Conservation (phyloP, 2,888 invertebrate genomes). For the Andrena chrysosceles region DNA sequence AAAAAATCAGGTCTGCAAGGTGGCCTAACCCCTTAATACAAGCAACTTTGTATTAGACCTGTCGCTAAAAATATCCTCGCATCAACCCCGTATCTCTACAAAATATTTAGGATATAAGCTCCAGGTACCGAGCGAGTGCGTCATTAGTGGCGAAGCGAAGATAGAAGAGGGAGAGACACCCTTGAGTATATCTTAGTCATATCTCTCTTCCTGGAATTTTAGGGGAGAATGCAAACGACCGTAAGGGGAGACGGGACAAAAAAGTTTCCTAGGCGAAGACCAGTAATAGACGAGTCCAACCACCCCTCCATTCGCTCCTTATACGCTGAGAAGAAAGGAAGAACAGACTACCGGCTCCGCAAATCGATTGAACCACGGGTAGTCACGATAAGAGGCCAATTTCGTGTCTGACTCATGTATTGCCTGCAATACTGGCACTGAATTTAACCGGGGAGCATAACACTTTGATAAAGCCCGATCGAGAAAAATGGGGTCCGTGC, state of each 20-base stretch:
- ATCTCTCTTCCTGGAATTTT: conserved; percentile 71
- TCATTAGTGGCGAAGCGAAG: conserved; percentile 44
- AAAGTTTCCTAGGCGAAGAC: conserved; percentile 58
- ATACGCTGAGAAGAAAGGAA: conserved; percentile 27
- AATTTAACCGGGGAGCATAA: conserved; percentile 52
- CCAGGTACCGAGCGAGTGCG: conserved; percentile 7
- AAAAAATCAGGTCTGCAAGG: too few species aligned
- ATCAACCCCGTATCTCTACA: neutral
- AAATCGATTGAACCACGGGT: conserved; percentile 57
- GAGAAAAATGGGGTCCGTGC: conserved; percentile 9
- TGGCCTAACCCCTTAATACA: too few species aligned
- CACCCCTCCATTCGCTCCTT: conserved; percentile 45
- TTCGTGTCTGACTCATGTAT: conserved; percentile 67
- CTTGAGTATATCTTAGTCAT: conserved; percentile 58
- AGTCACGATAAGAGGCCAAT: conserved; percentile 70
- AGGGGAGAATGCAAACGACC: conserved; percentile 68
- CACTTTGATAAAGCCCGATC: conserved; percentile 40
- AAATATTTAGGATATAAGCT: conserved; percentile 12
- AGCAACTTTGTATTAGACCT: neutral
- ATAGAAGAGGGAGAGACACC: conserved; percentile 44
- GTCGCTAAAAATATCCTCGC: conserved; percentile 28
- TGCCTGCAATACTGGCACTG: conserved; percentile 46
- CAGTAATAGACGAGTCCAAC: conserved; percentile 49
- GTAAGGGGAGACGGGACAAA: conserved; percentile 55
- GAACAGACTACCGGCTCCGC: conserved; percentile 37